Base-by-base conservation (phyloP, 2,797 vertebrate species). In the Phrynocephalus guinanensis region DNA sequence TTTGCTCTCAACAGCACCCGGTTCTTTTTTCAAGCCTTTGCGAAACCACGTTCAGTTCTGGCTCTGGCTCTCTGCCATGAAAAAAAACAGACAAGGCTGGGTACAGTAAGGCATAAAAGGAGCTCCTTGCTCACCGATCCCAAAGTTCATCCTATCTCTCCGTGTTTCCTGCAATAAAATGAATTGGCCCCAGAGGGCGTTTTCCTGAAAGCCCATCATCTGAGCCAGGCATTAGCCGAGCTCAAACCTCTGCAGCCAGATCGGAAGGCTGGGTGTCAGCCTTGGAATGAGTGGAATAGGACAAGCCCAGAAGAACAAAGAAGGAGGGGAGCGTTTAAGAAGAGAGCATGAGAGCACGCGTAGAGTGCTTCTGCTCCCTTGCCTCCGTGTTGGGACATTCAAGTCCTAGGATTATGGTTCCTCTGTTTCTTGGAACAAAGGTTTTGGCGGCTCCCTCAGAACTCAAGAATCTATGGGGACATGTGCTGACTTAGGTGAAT, bases 251-350 rank as follows among this genome's bases (percentile, higher is more conserved):
- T 15, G 10, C 30, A 30, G 56, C 33, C 52, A 26, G 60, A 67
- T 68, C 48, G 2, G 22, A 15, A 18, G 20, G 60, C 33, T 13
- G 11, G 33, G 33, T 26, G 1, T 28, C 72, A 22, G 63, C 6
- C 24, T 6, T 68, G 63, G 28, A 16, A 68, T 22, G 28, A 11
- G 38, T 67, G 38, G 20, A 28, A 48, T 4, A 16, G 13, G 24
- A 24, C 1, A 11, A 77, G 5, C 48, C 6, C 2, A 6, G 5
- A 4, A n/a, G 8, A 5, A 5, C 2, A 60, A 2, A 22, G 16
- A 20, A 10, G 50, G 28, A 48, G 22, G 50, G 2, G 18, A 48
- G 2, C 26, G 22, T 63, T 63, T 63, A 63, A 4, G 68, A 10
- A 67, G 20, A 66, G 6, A 9, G 13, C 24, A 8, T 24, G 3